phyloP scores from a whole-genome alignment of 2,113 vertebrate genomes.

The Oryzias melastigma region DNA sequence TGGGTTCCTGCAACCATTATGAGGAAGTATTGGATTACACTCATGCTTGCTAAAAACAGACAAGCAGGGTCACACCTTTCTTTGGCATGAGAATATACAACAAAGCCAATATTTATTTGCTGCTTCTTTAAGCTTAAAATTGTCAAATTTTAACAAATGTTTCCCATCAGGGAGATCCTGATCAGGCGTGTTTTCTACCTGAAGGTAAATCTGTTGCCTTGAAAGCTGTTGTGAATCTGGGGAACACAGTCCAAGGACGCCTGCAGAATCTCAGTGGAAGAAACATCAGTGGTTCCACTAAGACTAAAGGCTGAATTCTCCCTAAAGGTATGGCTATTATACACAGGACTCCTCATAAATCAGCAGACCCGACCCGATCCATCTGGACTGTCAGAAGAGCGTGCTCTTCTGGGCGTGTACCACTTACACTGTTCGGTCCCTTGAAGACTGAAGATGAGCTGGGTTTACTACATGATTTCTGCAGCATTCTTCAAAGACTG shows the following conservation, averaged over 20 bases:
- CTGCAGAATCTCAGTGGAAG: constrained; percentile 34
- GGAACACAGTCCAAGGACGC: constrained; percentile 38
- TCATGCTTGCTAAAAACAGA: no score
- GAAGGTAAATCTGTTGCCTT: constrained; percentile 50
- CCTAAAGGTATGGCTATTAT: constrained; percentile 20
- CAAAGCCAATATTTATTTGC: constrained; percentile 9
- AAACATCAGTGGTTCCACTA: constrained; percentile 24
- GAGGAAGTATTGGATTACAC: no score
- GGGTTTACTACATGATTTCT: constrained; percentile 59
- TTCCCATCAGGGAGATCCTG: constrained; percentile 35
- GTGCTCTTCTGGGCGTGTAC: constrained; percentile 46
- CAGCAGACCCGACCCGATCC: constrained; percentile 23
- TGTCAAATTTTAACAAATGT: constrained; percentile 15
- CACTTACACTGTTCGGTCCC: constrained; percentile 51
- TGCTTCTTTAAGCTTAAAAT: constrained; percentile 7
- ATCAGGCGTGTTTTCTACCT: constrained; percentile 28
- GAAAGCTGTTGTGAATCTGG: constrained; percentile 22
- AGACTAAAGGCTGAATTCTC: constrained; percentile 42
- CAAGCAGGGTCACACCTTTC: background rate
- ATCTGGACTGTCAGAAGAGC: constrained; percentile 46
- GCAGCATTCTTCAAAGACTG: constrained; percentile 71
- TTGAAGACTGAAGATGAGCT: constrained; percentile 56
- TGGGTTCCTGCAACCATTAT: no score
- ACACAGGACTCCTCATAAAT: constrained; percentile 5
- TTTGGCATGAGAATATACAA: constrained; percentile 1